Base-by-base conservation (phyloP, 2,888 invertebrate genomes). In the Meganola albula region DNA sequence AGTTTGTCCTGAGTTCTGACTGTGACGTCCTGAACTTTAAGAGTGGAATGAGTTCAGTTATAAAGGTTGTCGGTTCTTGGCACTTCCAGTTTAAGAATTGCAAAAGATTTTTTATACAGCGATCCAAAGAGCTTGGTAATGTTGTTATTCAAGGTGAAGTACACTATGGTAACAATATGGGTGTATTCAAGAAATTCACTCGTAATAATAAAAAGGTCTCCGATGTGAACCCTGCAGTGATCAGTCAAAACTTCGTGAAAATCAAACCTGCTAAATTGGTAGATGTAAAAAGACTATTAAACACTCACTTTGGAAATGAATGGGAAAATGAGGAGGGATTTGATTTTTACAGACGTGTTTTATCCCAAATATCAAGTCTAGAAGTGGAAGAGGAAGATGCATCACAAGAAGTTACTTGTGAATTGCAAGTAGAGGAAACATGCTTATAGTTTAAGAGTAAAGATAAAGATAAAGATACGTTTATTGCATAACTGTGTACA, bases 61-160 rank as follows among this genome's bases (percentile, higher is more conserved):
- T 26, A 6, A 26, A 26, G 6, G 14, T 14, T 9, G 26, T 26
- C 2, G 26, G 26, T 2, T 24, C 34, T 24, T 34, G 34, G 34
- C 34, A 34, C 13, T 34, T 34, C 25, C 34, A 27, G 10, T 34
- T 34, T 25, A 27, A 34, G 13, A 34, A 34, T 12, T 29, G 16
- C 29, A 34, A 34, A 29, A 18, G 29, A 24, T 34, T 34, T 21
- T 29, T 12, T 10, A 34, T 29, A 27, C 9, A n/a, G 29, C 27
- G 34, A 29, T 28, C 34, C 11, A 25, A 21, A 25, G 10, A 20
- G 3, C 13, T 10, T 12, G 34, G 24, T 18, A 28, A 34, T 10
- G 24, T 29, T 5, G 13, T 34, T 11, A 24, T 34, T 25, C 18
- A 34, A 29, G 34, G 26, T 3, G 26, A 26, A 3, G 5, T 26